Evolutionary conservation across 2,888 invertebrate genomes (phyloP).

Genomic region (Nycteola revayana): DNA sequence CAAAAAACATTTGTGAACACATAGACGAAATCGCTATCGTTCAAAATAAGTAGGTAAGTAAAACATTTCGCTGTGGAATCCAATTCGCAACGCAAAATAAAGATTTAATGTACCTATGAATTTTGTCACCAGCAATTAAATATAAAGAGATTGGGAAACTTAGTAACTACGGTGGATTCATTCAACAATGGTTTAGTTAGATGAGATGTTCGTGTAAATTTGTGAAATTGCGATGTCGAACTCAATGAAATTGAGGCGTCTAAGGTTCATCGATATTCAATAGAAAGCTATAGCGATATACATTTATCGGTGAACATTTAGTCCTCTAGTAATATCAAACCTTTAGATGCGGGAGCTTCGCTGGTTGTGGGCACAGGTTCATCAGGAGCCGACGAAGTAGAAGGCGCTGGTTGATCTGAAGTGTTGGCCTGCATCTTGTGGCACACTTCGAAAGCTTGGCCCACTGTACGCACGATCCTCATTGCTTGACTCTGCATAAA

Average conservation of each 20-base stretch:
- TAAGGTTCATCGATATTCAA: slow-evolving; percentile 9
- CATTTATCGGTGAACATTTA: slow-evolving; percentile 8
- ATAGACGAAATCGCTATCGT: slow-evolving; percentile 25
- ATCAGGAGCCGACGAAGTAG: slow-evolving; percentile 63
- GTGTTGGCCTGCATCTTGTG: slow-evolving; percentile 93
- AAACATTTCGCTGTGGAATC: slow-evolving; percentile 16
- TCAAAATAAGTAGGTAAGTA: slow-evolving; percentile 8
- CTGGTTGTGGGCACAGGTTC: slow-evolving; percentile 46
- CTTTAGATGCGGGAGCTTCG: slow-evolving; percentile 56
- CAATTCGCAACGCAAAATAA: slow-evolving; percentile 23
- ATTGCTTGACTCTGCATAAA: slow-evolving; percentile 97
- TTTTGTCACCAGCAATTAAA: too few relatives aligned
- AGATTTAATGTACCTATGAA: too few relatives aligned
- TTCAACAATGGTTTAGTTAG: slow-evolving; percentile 1
- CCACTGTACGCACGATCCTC: slow-evolving; percentile 98
- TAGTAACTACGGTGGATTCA: too few relatives aligned
- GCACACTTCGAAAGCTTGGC: slow-evolving; percentile 99
- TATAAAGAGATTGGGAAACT: too few relatives aligned
- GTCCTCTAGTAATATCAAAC: slow-evolving; percentile 49
- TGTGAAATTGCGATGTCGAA: slow-evolving; percentile 7
- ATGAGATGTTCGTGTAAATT: slow-evolving; percentile 13
- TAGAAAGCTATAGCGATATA: too few relatives aligned
- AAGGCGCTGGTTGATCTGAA: slow-evolving; percentile 59
- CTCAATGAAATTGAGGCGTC: slow-evolving; percentile 9
- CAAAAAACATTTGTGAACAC: slow-evolving; percentile 12